Conservation (phyloP, 2,797 vertebrate genomes). For the Pipistrellus nathusii region DNA sequence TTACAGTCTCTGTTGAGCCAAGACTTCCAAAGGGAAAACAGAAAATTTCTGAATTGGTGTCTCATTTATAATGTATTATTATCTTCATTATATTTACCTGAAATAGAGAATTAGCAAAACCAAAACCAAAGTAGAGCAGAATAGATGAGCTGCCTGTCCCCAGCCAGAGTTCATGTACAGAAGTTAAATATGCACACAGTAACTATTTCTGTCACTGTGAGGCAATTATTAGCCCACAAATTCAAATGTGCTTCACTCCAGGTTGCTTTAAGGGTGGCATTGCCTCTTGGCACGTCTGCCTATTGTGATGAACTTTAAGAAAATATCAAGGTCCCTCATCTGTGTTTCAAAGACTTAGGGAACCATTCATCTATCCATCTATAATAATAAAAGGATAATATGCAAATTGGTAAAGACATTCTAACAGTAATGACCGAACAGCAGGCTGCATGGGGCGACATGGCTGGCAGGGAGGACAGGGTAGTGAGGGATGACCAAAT, state of each 20-base stretch:
- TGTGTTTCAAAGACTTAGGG: constrained; percentile 48
- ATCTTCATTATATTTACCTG: constrained; percentile 70
- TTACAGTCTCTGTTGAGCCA: constrained; percentile 72
- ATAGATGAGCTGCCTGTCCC: not conserved
- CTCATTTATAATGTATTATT: constrained; percentile 61
- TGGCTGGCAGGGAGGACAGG: too few species aligned
- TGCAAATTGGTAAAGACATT: too few species aligned
- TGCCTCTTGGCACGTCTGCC: not conserved
- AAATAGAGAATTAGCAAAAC: constrained; percentile 58
- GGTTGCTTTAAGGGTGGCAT: not conserved
- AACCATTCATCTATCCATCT: not conserved
- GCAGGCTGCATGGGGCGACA: too few species aligned
- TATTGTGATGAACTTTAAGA: not conserved
- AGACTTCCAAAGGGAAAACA: constrained; percentile 60
- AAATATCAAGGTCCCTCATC: constrained; percentile 26
- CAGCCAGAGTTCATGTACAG: constrained; percentile 19
- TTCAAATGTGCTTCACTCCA: constrained; percentile 47
- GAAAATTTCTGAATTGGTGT: constrained; percentile 50
- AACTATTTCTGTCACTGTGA: constrained; percentile 26
- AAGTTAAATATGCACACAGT: not conserved
- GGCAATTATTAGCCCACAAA: not conserved
- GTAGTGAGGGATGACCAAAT: too few species aligned
- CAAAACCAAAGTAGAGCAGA: constrained; percentile 37
- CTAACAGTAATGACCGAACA: too few species aligned
- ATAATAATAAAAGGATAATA: too few species aligned